Evolutionary conservation across 1,140 invertebrate genomes (phyloP), one percentile per base, ranked within the genome.

Genomic region (Listronotus oregonensis): DNA sequence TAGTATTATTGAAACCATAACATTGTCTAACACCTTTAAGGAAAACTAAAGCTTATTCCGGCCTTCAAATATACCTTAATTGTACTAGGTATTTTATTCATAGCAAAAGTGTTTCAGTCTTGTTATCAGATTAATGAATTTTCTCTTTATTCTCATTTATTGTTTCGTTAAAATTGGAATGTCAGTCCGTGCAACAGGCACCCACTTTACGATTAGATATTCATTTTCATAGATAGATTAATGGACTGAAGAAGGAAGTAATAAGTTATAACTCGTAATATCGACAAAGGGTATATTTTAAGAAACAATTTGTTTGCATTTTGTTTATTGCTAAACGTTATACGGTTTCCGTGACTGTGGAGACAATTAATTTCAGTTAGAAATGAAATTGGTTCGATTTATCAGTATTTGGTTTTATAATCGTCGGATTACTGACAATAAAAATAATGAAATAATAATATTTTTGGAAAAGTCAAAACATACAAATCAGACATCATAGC

Each of bases 251-350:
- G 14, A 9, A 46, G 43, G 43, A 46, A 46, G 43, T 46, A 46
- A 46, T 46, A 46, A 46, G 43, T 46, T 46, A 46, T 46, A 46
- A 46, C 14, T 46, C 43, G 43, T 46, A 46, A 17, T 46, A 46
- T 46, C n/a, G 43, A 46, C 43, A 18, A 14, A 46, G 17, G 14
- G 43, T 46, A 46, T 46, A 46, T 46, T 46, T 46, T 46, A 46
- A 46, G 43, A 46, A 46, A 46, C 17, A 46, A 46, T 46, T 46
- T 46, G 43, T 46, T 46, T 11, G 11, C n/a, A 17, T 3, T 46
- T 46, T 46, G 43, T 46, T 46, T 18, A 18, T 8, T 18, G 11
- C 43, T 11, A 8, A 8, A 14, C 14, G 7, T 42, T 42, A 14
- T 11, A 14, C 12, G 43, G 43, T 46, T 46, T 46, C 17, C 43